Evolutionary conservation across 2,113 vertebrate genomes (phyloP).

Genomic region (Leptosomus discolor): DNA sequence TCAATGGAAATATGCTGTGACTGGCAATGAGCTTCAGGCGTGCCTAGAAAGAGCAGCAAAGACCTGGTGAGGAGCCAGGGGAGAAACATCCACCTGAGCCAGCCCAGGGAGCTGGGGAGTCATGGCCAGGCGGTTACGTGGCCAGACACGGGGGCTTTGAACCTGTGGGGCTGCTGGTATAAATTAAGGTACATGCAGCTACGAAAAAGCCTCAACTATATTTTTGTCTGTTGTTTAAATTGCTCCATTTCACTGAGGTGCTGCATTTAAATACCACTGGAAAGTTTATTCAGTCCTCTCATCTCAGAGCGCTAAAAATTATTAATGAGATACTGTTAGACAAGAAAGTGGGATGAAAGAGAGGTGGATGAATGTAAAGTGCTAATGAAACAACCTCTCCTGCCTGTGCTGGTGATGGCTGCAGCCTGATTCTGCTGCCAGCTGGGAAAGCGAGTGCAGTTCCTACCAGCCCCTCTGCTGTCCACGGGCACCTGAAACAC

Average conservation of each 20-base stretch:
- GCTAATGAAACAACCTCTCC: background rate
- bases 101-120: background rate
- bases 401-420: background rate
- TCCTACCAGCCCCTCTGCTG: background rate
- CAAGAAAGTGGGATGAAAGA: background rate
- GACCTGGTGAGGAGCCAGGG: background rate
- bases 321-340: background rate
- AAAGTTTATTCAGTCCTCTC: background rate
- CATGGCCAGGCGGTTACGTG: rapidly evolving
- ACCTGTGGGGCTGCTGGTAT: background rate
- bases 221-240: background rate
- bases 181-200: background rate
- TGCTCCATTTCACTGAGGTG: background rate
- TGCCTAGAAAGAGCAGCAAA: background rate
- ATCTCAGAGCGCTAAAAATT: background rate
- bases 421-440: background rate
- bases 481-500: background rate
- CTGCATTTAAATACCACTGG: background rate
- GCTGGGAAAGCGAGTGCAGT: background rate
- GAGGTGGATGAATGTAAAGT: background rate
- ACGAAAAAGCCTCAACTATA: background rate
- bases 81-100: background rate
- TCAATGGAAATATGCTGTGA: background rate
- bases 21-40: background rate
- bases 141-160: background rate